Evolutionary conservation across 2,113 vertebrate species (phyloP).

Genomic region (Ancistrus triradiatus): DNA sequence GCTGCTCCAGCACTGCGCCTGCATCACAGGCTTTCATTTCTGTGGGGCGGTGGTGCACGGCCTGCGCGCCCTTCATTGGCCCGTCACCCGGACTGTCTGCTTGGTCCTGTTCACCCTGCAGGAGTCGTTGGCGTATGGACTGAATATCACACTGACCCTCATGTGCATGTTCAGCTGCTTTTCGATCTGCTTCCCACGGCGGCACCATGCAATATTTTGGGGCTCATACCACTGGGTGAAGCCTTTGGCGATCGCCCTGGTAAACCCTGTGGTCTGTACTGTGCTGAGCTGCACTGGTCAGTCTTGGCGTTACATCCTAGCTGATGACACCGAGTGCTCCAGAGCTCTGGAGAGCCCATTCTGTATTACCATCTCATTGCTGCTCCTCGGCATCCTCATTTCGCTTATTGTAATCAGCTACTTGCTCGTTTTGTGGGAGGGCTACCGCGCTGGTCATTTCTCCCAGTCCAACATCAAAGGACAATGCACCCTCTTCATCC

Average conservation of each 20-base stretch:
- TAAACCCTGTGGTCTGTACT: conserved; percentile 53
- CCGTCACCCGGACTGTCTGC: conserved; percentile 46
- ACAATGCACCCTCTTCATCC: conserved; percentile 57
- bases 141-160: conserved; percentile 58
- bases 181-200: conserved; percentile 55
- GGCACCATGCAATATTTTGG: conserved; percentile 19
- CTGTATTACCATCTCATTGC: conserved; percentile 44
- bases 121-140: conserved; percentile 52
- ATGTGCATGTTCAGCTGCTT: conserved; percentile 57
- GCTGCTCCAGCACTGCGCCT: no score
- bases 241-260: conserved; percentile 38
- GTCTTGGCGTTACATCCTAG: conserved; percentile 26
- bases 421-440: conserved; percentile 57
- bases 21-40: conserved; percentile 53
- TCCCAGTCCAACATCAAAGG: conserved; percentile 57
- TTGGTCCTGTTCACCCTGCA: conserved; percentile 59
- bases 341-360: conserved; percentile 42
- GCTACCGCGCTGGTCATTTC: conserved; percentile 58
- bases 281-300: conserved; percentile 32
- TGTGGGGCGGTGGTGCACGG: conserved; percentile 45
- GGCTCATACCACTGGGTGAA: no score
- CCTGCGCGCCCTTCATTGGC: no score
- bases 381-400: conserved; percentile 50
- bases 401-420: conserved; percentile 52
- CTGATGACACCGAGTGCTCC: conserved; percentile 41